Conservation (phyloP, 1,140 invertebrate species). For the Zaprionus taronus region DNA sequence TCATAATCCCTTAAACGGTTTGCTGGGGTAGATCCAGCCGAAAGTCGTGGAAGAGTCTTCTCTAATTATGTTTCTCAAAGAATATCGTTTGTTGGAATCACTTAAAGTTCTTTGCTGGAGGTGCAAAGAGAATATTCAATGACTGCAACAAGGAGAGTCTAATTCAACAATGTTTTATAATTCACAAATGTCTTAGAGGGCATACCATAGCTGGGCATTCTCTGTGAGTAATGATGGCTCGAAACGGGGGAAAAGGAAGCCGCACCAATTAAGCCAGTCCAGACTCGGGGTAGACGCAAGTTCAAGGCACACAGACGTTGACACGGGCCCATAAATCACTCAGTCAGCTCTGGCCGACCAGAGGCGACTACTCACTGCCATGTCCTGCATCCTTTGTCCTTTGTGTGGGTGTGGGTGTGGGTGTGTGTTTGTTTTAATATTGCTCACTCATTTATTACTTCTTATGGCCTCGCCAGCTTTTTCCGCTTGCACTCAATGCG, state of each 20-base stretch:
- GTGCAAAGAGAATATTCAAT: neutral
- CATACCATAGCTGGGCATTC: constrained; percentile 16
- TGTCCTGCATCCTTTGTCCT: constrained; percentile 24
- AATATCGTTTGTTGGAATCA: neutral
- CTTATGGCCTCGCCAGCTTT: constrained; percentile 20
- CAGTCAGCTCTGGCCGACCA: constrained; percentile 37
- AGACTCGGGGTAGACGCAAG: constrained; percentile 62
- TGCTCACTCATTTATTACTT: constrained; percentile 37
- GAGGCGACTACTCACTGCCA: constrained; percentile 4
- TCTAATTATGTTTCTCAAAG: neutral
- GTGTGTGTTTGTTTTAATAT: constrained; percentile 35
- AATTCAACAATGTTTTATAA: constrained; percentile 6
- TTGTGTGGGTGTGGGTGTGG: neutral
- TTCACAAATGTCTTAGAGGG: constrained; percentile 27
- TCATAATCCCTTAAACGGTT: constrained; percentile 79
- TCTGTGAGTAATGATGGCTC: constrained; percentile 45
- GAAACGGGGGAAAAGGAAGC: constrained; percentile 29
- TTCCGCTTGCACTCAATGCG: constrained; percentile 11
- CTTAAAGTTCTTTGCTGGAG: neutral
- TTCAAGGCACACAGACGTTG: constrained; percentile 60
- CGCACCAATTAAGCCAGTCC: constrained; percentile 65
- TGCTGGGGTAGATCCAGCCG: constrained; percentile 25
- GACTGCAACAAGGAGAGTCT: neutral
- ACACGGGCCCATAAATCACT: constrained; percentile 71
- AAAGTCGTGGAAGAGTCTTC: neutral